Evolutionary conservation across 2,888 invertebrate genomes (phyloP), one percentile per base, ranked within the genome.

Genomic region (Toxonevra muliebris): DNA sequence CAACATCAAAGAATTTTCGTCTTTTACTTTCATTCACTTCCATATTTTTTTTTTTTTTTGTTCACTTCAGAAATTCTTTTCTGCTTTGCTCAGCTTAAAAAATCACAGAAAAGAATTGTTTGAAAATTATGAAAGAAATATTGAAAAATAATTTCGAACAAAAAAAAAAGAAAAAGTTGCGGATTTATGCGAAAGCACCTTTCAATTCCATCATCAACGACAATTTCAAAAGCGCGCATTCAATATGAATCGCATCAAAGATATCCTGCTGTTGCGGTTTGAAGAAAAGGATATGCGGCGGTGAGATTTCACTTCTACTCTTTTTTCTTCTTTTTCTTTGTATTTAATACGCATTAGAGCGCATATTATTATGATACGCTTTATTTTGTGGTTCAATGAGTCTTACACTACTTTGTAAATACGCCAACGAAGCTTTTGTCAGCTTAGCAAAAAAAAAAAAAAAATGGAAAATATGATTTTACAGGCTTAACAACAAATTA

Each of bases 321-420:
- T 45, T 4, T 30, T 55, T 62, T 59, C 54, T 41, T 17, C 42
- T 43, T 17, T 45, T 4, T 30, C 57, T 62, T 59, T 59, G 78
- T 74, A 75, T 76, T 75, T 77, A 79, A 79, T 78, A 79, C 80
- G 81, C 81, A 81, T 81, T 82, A 82, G 79, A 78, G 82, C 76
- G 76, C 79, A 77, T 79, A 77, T 82, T 81, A 80, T 82, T 77
- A 77, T 81, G 81, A 80, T 82, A 82, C 74, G 80, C 81, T 82
- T 81, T 81, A 82, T 82, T 81, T 78, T 77, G 79, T 82, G 80
- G 80, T 82, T 81, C 80, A 82, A 79, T 81, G 82, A 75, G 73
- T 76, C 62, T 66, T 64, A 61, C 45, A 30, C 40, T 15, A 13
- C 17, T 62, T 65, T 43, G 30, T 30, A 30, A 30, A 30, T 30